Evolutionary conservation across 2,797 vertebrate species (phyloP).

Genomic region (Apodemus agrarius): DNA sequence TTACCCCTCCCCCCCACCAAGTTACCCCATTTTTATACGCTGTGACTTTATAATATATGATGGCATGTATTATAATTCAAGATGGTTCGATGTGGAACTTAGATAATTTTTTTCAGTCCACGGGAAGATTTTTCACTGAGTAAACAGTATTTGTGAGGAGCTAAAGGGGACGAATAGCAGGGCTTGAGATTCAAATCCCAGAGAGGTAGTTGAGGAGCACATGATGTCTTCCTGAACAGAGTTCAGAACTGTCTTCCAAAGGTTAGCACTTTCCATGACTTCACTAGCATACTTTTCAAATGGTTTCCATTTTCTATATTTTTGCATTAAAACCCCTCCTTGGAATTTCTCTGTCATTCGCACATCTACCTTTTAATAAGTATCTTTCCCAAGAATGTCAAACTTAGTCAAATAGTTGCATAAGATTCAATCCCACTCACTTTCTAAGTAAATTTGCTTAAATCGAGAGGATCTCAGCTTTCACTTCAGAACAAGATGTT

Average conservation of each 20-base stretch:
- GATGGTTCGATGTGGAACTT: constrained; percentile 26
- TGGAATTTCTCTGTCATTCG: constrained; percentile 47
- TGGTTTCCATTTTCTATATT: constrained; percentile 35
- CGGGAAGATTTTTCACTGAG: constrained; percentile 55
- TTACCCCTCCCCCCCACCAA: neutral
- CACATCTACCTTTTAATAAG: constrained; percentile 60
- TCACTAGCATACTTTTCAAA: constrained; percentile 60
- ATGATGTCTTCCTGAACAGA: constrained; percentile 60
- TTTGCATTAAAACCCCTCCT: constrained; percentile 29
- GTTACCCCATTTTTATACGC: neutral
- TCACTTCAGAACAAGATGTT: constrained; percentile 76
- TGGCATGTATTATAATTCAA: constrained; percentile 5
- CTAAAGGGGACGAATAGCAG: constrained; percentile 45
- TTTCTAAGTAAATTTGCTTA: constrained; percentile 77
- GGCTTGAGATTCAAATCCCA: constrained; percentile 64
- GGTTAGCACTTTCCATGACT: constrained; percentile 68
- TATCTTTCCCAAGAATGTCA: constrained; percentile 58
- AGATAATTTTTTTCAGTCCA: constrained; percentile 31
- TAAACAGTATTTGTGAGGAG: constrained; percentile 53
- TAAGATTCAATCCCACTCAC: constrained; percentile 74
- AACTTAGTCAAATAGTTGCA: constrained; percentile 61
- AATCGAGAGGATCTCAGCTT: constrained; percentile 66
- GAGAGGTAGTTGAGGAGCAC: constrained; percentile 44
- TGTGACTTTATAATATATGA: neutral
- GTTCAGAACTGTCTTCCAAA: constrained; percentile 64